These are phyloP conservation scores for Scytalopus superciliaris DNA, from an alignment of 2,113 vertebrate genomes.

Conservation along the genomic window DNA sequence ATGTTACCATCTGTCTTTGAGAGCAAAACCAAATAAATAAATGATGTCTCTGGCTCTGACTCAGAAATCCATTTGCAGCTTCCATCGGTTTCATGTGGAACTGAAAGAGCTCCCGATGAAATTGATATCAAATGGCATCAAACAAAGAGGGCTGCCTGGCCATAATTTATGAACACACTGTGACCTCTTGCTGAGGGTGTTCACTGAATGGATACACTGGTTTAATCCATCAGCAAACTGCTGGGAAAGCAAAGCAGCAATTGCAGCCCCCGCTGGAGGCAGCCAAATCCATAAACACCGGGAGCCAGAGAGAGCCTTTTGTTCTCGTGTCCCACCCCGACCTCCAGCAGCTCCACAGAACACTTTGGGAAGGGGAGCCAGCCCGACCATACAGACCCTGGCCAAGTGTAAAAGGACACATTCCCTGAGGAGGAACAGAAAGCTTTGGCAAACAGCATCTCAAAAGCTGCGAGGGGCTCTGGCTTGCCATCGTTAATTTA, in stretches of 20 bases:
- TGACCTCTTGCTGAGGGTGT: background rate
- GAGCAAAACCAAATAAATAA: background rate
- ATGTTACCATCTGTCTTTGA: background rate
- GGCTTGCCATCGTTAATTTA: background rate
- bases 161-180: background rate
- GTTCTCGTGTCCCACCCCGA: background rate
- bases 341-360: constrained; percentile 5
- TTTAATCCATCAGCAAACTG: background rate
- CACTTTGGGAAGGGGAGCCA: no score
- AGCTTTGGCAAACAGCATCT: background rate
- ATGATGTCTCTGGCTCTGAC: background rate
- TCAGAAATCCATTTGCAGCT: background rate
- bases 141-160: background rate
- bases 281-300: background rate
- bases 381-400: background rate
- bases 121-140: background rate
- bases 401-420: background rate
- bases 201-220: background rate
- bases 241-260: background rate
- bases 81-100: background rate
- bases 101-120: background rate
- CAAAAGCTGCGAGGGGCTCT: background rate
- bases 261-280: background rate
- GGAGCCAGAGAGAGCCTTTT: background rate
- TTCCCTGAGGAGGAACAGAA: background rate